Evolutionary conservation across 2,113 vertebrate genomes (phyloP), one percentile per base, ranked within the genome.

Genomic region (Abramis brama): DNA sequence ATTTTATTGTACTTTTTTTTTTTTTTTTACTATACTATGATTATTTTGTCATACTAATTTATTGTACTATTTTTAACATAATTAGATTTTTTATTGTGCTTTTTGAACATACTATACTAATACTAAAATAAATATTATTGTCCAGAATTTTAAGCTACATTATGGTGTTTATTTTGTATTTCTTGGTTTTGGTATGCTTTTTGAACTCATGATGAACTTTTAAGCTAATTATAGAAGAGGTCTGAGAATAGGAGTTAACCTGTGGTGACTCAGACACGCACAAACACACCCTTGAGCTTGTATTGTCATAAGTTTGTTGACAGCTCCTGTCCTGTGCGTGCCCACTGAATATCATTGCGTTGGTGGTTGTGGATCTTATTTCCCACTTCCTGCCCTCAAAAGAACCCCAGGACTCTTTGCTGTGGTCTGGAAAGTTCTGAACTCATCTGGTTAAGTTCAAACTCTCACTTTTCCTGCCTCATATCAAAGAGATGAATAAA

Each of bases 391-490:
- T 43, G 30, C 3, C 6, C 82, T 83, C 66, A 73, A 73, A 73
- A 85, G 74, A 64, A 55, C 85, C 47, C 62, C 36, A 12, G 47
- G 47, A 79, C 30, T 6, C 62, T 70, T 79, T 36, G n/a, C 47
- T 70, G 84, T 59, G 64, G 47, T 79, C 60, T 39, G 64, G 27
- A 82, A 57, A 83, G 33, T 25, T 59, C 21, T 73, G 33, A 79
- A 80, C 47, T 39, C 50, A 80, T 79, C n/a, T 79, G 47, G 64
- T 86, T 80, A 73, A 75, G n/a, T 80, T 86, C 45, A 80, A 79
- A 79, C 45, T 79, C 71, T 27, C 60, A 70, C 47, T 79, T 82
- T 68, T 66, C 59, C 59, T 52, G 30, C 62, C 25, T 70, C 50
- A 27, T 57, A 59, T 83, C 66, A 83, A 82, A 81, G 60, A 71